Base-by-base conservation (phyloP, 30 jellyfish, hydroid and myxozoan genomes). In the Aurelia sp. region DNA sequence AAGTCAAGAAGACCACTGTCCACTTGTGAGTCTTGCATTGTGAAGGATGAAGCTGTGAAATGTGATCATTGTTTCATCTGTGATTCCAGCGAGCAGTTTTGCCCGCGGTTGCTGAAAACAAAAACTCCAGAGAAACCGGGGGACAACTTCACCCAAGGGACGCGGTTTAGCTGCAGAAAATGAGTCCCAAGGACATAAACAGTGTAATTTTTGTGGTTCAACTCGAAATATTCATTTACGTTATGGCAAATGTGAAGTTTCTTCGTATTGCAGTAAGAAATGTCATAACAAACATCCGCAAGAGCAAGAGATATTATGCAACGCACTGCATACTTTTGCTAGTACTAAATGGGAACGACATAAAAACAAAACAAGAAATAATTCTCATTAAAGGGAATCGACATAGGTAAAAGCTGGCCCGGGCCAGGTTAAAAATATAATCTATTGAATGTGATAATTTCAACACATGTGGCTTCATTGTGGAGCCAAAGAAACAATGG, bases 61-160 rank as follows among this genome's bases (percentile, higher is more conserved):
- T 74, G 85, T 40, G 53, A 74, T 51, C 85, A 74, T 74, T 74
- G 85, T 33, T 74, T 74, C 20, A 5, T 74, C 22, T 74, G 85
- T 77, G 85, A 77, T 57, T 74, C 85, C 3, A 18, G 68, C 27
- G 85, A 74, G 3, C 85, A 74, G n/a, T 51, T 74, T 6, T 74
- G 71, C 85, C 19, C 31, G 72, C 24, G 85, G 85, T 24, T 74
- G 85, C 55, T 3, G 74, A 40, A 74, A 74, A 24, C 44, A 57
- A 57, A 74, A 50, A 30, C 35, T 9, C 17, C 85, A 57, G 85
- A 77, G 85, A 74, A 74, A 74, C 85, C 85, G 48, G 48, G 68
- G 53, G 67, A n/a, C 85, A 40, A 57, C 74, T 74, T 59, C 85
- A 74, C 72, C 85, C 48, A 50, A 20, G 85, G 82, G 88, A 74